These are phyloP conservation scores for Rhysida immarginata DNA, from an alignment of 1,140 invertebrate species.

Conservation along the genomic window DNA sequence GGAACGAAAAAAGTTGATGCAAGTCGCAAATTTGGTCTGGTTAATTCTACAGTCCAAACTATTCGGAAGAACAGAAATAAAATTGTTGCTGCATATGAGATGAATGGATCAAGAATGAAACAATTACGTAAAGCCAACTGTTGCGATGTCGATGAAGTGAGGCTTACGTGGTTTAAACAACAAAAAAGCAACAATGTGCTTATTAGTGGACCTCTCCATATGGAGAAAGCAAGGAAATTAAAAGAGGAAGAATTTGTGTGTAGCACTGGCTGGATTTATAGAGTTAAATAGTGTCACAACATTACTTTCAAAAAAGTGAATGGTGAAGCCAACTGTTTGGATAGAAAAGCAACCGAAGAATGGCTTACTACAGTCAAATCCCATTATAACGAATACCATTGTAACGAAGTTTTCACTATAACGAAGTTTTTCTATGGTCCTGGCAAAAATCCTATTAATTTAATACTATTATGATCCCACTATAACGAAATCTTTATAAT, in stretches of 20 bases:
- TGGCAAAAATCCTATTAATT: too few relatives aligned
- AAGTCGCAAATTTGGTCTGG: background rate
- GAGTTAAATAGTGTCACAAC: slow-evolving; percentile 17
- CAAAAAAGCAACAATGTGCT: slow-evolving; percentile 9
- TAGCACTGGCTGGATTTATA: slow-evolving; percentile 19
- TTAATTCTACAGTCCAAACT: background rate
- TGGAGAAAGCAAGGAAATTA: slow-evolving; percentile 17
- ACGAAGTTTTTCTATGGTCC: too few relatives aligned
- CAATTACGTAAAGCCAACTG: background rate
- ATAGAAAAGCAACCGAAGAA: slow-evolving; percentile 11
- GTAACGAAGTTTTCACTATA: too few relatives aligned
- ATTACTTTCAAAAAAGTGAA: slow-evolving; percentile 17
- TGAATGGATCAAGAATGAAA: background rate
- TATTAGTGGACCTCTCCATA: slow-evolving; percentile 15
- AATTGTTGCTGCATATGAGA: background rate
- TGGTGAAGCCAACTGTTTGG: slow-evolving; percentile 10
- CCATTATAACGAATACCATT: too few relatives aligned
- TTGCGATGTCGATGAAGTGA: slow-evolving; percentile 16
- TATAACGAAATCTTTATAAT: too few relatives aligned
- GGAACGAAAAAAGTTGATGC: slow-evolving; percentile 2
- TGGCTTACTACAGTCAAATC: slow-evolving; percentile 11
- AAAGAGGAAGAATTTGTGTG: slow-evolving; percentile 18
- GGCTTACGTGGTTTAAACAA: slow-evolving; percentile 18
- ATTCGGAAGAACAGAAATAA: slow-evolving; percentile 6
- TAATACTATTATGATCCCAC: too few relatives aligned